A percentile compares a stretch with the other conserved stretches of the same genome.
These are phyloP conservation scores for Matsumurasca onukii DNA, from an alignment of 1,140 invertebrate species.

Conservation along the genomic window DNA sequence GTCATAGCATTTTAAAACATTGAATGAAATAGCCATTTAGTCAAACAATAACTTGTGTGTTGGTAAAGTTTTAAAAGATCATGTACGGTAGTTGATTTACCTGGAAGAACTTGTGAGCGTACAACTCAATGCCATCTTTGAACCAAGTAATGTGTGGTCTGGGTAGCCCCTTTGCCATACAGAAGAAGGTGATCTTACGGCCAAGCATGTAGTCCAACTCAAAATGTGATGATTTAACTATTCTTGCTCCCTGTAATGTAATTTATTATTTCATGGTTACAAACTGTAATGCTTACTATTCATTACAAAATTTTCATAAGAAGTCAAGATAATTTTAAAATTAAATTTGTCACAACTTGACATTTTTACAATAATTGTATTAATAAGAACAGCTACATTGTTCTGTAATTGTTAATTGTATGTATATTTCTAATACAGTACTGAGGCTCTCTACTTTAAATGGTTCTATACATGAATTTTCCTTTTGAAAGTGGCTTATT, in stretches of 20 bases:
- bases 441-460: too few species aligned
- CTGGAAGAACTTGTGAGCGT: slow-evolving; percentile 57
- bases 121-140: slow-evolving; percentile 60
- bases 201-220: slow-evolving; percentile 60
- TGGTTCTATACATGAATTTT: too few species aligned
- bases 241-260: slow-evolving; percentile 54
- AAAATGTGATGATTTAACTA: slow-evolving; percentile 59
- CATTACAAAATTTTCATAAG: not conserved
- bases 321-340: too few species aligned
- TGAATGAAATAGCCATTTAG: too few species aligned
- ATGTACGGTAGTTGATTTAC: too few species aligned
- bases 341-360: not conserved
- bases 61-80: too few species aligned
- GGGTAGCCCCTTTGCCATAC: slow-evolving; percentile 56
- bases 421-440: too few species aligned
- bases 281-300: not conserved
- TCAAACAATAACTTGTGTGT: too few species aligned
- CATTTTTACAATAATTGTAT: not conserved
- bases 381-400: too few species aligned
- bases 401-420: too few species aligned
- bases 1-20: too few species aligned
- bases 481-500: too few species aligned
- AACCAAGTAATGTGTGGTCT: slow-evolving; percentile 58
- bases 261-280: not conserved
- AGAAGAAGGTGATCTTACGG: slow-evolving; percentile 60